Conservation (phyloP, 2,113 vertebrate species). For the Alethe castanea region DNA sequence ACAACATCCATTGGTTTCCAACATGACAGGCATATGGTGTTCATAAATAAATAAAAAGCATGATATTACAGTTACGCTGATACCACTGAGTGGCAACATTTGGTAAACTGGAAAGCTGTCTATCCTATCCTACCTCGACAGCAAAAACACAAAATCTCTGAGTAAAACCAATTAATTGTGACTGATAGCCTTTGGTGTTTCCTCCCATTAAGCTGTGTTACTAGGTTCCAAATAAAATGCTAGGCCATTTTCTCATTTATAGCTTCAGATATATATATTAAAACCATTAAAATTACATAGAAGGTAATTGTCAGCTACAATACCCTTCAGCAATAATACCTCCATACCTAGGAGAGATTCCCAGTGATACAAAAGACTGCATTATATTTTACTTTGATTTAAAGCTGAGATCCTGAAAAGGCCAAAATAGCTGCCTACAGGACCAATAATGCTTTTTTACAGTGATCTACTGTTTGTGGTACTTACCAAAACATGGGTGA, state of each 20-base stretch:
- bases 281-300: slow-evolving; percentile 46
- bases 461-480: neutral
- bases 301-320: neutral
- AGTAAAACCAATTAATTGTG: slow-evolving; percentile 57
- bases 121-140: slow-evolving; percentile 21
- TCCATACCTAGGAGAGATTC: neutral
- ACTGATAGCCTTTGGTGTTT: slow-evolving; percentile 18
- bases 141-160: slow-evolving; percentile 55
- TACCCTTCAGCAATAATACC: neutral
- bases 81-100: slow-evolving; percentile 66
- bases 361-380: rapidly evolving
- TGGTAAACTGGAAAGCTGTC: slow-evolving; percentile 70
- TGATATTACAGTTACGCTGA: slow-evolving; percentile 66
- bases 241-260: slow-evolving; percentile 4
- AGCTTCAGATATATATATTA: neutral
- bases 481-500: neutral
- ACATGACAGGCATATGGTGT: slow-evolving; percentile 78
- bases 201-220: neutral
- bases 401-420: neutral
- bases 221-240: slow-evolving; percentile 26
- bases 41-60: slow-evolving; percentile 81
- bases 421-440: neutral
- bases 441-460: neutral
- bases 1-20: slow-evolving; percentile 65
- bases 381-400: neutral